These are phyloP conservation scores for Thrips palmi DNA, from an alignment of 1,140 invertebrate genomes.

Conservation along the genomic window DNA sequence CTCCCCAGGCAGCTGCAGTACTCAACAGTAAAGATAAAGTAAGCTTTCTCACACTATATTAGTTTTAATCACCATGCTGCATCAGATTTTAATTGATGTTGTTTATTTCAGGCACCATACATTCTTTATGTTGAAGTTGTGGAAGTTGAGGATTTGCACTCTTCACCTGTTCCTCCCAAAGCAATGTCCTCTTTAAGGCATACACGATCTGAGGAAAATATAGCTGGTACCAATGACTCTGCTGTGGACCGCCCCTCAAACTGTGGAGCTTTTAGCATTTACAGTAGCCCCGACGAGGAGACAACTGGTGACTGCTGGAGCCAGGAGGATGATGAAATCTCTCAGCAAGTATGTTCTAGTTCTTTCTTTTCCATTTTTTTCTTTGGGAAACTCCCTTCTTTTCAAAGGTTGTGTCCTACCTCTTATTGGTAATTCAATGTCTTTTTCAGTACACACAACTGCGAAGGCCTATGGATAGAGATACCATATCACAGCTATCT, in stretches of 20 bases:
- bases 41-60: slow-evolving; percentile 11
- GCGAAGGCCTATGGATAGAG: slow-evolving; percentile 39
- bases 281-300: slow-evolving; percentile 25
- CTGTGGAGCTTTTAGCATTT: slow-evolving; percentile 23
- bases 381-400: background rate
- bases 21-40: slow-evolving; percentile 98
- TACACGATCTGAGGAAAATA: slow-evolving; percentile 86
- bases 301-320: slow-evolving; percentile 70
- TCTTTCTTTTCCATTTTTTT: background rate
- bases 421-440: slow-evolving; percentile 10
- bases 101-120: slow-evolving; percentile 66
- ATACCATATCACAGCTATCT: slow-evolving; percentile 79
- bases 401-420: background rate
- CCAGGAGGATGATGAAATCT: slow-evolving; percentile 89
- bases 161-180: slow-evolving; percentile 55
- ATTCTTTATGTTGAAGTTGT: slow-evolving; percentile 95
- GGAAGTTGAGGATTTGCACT: slow-evolving; percentile 74
- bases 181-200: slow-evolving; percentile 64
- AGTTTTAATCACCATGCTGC: background rate
- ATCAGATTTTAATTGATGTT: slow-evolving; percentile 3
- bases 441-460: slow-evolving; percentile 34
- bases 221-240: slow-evolving; percentile 31
- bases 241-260: slow-evolving; percentile 21
- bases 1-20: slow-evolving; percentile 86
- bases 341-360: slow-evolving; percentile 37